phyloP scores from a whole-genome alignment of 2,113 vertebrate species.

The Etheostoma spectabile region DNA sequence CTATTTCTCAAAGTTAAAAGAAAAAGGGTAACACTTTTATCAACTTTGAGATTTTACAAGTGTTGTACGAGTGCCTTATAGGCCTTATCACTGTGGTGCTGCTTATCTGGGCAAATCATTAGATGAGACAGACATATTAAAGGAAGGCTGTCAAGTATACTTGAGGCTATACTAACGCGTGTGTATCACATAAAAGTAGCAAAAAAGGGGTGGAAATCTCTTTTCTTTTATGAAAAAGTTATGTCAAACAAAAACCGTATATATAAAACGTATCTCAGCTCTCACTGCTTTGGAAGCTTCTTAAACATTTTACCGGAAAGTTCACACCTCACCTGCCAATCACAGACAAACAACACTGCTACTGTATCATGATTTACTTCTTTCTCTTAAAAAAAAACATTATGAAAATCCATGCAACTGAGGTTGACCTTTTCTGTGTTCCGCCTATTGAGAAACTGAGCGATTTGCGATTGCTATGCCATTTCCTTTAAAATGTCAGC shows the following conservation, averaged over 20 bases:
- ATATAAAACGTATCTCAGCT: neutral
- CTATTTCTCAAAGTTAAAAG: slow-evolving; percentile 1
- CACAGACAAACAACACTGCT: slow-evolving; percentile 30
- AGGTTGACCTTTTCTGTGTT: slow-evolving; percentile 70
- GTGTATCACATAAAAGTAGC: no score
- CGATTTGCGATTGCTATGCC: slow-evolving; percentile 1
- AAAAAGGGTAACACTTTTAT: neutral
- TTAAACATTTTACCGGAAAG: neutral
- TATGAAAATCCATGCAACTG: slow-evolving; percentile 70
- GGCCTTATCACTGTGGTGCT: neutral
- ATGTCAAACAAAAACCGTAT: neutral
- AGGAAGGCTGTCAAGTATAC: neutral
- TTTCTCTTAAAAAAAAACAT: slow-evolving; percentile 64
- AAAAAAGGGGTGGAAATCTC: neutral
- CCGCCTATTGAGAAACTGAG: slow-evolving; percentile 54
- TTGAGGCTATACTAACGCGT: neutral
- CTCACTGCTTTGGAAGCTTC: neutral
- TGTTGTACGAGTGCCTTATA: neutral
- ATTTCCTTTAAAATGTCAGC: slow-evolving; percentile 76
- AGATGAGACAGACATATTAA: slow-evolving; percentile 7
- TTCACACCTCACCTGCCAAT: slow-evolving; percentile 31
- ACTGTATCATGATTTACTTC: slow-evolving; percentile 42
- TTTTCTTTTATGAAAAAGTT: neutral
- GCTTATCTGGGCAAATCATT: slow-evolving; percentile 2
- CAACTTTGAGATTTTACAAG: neutral